Evolutionary conservation across 2,888 invertebrate species (phyloP), one percentile per base, ranked within the genome.

Genomic region (Stenolophus ochropezus): DNA sequence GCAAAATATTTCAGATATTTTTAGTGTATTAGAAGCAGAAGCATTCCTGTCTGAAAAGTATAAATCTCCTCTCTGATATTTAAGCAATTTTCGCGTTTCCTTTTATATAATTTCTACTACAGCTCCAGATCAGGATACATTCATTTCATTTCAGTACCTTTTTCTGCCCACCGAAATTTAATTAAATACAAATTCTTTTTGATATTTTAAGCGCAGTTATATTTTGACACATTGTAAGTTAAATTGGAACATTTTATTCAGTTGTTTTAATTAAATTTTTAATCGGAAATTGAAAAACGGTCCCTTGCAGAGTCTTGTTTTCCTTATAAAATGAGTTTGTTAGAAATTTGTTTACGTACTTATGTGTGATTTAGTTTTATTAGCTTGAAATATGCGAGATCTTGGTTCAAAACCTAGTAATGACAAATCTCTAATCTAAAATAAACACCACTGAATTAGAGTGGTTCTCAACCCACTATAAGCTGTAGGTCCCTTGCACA

Each of bases 271-370:
- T 65, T 65, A 65, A 65, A 65, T 65, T 65, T 65, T 65, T 65
- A 65, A 65, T 65, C 65, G 65, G 65, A 65, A 65, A 65, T 65
- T 65, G 65, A 65, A 65, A 65, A 65, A 65, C n/a, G 27, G 27
- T 25, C 33, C 65, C 65, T 56, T 56, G 8, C 11, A 16, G 51
- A 53, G 4, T 0, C 20, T 21, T 56, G 56, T 56, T 56, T 56
- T 56, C 56, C 20, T 56, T 56, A 56, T 56, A 56, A 56, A 21
- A 21, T 56, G 6, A 56, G 20, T 56, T 56, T 56, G n/a, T 3
- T 51, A n/a, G 33, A n/a, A n/a, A n/a, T n/a, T n/a, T n/a, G n/a
- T n/a, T n/a, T n/a, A n/a, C n/a, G n/a, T n/a, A n/a, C n/a, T n/a
- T n/a, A n/a, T n/a, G n/a, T n/a, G n/a, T n/a, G n/a, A n/a, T n/a